phyloP scores from a whole-genome alignment of 2,888 invertebrate species.

The Cantharis rustica region DNA sequence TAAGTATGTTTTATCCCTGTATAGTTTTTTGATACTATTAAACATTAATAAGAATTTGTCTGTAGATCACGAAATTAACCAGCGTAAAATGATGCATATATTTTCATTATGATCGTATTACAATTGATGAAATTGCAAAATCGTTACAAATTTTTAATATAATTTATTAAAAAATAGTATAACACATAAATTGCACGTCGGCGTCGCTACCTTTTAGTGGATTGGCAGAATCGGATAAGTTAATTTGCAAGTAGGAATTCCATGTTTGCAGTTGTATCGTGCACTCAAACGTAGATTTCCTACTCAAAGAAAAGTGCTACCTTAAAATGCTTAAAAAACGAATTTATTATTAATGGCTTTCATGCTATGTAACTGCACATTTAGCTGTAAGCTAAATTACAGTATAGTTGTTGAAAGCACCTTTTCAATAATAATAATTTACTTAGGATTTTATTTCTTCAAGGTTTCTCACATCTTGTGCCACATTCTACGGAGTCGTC shows the following conservation, averaged over 20 bases:
- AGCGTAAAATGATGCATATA: not conserved
- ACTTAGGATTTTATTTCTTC: too few relatives aligned
- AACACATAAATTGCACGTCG: not conserved
- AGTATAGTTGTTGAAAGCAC: not conserved
- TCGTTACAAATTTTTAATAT: not conserved
- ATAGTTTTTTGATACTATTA: not conserved
- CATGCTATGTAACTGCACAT: not conserved
- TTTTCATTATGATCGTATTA: not conserved
- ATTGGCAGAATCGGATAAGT: not conserved
- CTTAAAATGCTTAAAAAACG: not conserved
- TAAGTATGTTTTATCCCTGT: not conserved
- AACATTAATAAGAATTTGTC: not conserved
- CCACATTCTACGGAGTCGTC: too few relatives aligned
- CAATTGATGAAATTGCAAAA: not conserved
- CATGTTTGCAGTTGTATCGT: not conserved
- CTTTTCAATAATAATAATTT: too few relatives aligned
- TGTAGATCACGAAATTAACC: not conserved
- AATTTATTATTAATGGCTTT: not conserved
- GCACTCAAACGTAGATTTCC: not conserved
- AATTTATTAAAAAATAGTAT: not conserved
- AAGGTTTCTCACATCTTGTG: too few relatives aligned
- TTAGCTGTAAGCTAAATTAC: not conserved
- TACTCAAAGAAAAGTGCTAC: not conserved
- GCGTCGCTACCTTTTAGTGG: not conserved
- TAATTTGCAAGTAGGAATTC: not conserved